phyloP scores from a whole-genome alignment of 2,888 invertebrate genomes.

The Monochamus alternatus region DNA sequence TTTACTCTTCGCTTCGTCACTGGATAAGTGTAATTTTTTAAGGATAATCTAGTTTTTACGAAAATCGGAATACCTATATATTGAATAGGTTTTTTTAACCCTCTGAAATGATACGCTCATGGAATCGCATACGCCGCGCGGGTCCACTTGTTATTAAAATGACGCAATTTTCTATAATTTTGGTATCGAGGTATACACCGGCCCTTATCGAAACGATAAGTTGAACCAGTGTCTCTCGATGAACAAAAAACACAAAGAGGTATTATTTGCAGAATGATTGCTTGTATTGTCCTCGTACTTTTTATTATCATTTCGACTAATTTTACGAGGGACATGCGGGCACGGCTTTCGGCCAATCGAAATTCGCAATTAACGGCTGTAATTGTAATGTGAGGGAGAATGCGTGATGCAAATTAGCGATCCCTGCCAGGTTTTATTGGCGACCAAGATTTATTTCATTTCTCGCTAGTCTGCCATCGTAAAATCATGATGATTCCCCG shows the following conservation, averaged over 20 bases:
- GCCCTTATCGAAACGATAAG: too few species aligned
- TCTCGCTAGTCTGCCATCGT: constrained; percentile 62
- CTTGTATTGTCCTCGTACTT: neutral
- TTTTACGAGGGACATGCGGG: constrained; percentile 11
- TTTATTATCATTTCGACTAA: neutral
- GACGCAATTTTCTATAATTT: too few species aligned
- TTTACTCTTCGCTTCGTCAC: too few species aligned
- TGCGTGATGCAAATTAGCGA: constrained; percentile 68
- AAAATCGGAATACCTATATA: too few species aligned
- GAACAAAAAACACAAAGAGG: neutral
- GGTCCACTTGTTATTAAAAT: too few species aligned
- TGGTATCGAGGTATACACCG: too few species aligned
- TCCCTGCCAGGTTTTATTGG: constrained; percentile 42
- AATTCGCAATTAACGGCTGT: constrained; percentile 59
- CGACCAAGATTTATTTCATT: constrained; percentile 62
- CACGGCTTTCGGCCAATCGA: neutral
- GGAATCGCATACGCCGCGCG: too few species aligned
- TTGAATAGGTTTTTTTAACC: too few species aligned
- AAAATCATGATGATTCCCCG: constrained; percentile 60
- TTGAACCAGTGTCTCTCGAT: too few species aligned
- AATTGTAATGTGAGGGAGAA: constrained; percentile 68
- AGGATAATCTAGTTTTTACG: too few species aligned
- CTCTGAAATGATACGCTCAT: too few species aligned
- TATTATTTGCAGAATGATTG: neutral
- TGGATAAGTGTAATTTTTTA: too few species aligned